Evolutionary conservation across 1,140 invertebrate genomes (phyloP).

Genomic region (Dreissena rostriformis): DNA sequence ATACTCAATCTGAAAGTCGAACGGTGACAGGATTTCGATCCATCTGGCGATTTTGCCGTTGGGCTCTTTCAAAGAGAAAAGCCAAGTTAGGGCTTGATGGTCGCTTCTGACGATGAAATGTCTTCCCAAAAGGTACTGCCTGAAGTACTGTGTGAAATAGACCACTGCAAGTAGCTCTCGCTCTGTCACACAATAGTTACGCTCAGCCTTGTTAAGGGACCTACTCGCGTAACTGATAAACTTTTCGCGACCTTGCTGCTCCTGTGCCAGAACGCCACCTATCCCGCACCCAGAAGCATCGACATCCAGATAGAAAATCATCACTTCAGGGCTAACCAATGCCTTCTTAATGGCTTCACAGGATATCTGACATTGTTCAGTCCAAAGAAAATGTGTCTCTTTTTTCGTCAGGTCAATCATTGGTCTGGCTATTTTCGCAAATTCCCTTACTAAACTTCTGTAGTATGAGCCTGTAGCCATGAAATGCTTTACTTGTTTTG

Average conservation of each 20-base stretch:
- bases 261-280: conserved; percentile 77
- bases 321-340: conserved; percentile 47
- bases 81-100: conserved; percentile 63
- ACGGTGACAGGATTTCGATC: conserved; percentile 62
- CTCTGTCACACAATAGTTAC: conserved; percentile 79
- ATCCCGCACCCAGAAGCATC: conserved; percentile 78
- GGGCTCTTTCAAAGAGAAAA: conserved; percentile 52
- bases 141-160: conserved; percentile 49
- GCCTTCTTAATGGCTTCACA: conserved; percentile 56
- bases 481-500: conserved; percentile 57
- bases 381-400: conserved; percentile 43
- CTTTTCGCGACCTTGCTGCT: conserved; percentile 60
- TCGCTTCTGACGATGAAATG: conserved; percentile 60
- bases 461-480: conserved; percentile 56
- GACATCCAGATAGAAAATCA: conserved; percentile 63
- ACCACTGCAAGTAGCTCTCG: conserved; percentile 64
- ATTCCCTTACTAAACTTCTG: conserved; percentile 46
- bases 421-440: conserved; percentile 55
- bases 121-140: conserved; percentile 61
- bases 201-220: conserved; percentile 74
- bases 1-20: conserved; percentile 66
- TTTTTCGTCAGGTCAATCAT: conserved; percentile 53
- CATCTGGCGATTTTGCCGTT: conserved; percentile 65
- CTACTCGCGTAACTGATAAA: conserved; percentile 62
- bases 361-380: conserved; percentile 38